Conservation (phyloP, 2,888 invertebrate genomes). For the Coenonympha glycerion region DNA sequence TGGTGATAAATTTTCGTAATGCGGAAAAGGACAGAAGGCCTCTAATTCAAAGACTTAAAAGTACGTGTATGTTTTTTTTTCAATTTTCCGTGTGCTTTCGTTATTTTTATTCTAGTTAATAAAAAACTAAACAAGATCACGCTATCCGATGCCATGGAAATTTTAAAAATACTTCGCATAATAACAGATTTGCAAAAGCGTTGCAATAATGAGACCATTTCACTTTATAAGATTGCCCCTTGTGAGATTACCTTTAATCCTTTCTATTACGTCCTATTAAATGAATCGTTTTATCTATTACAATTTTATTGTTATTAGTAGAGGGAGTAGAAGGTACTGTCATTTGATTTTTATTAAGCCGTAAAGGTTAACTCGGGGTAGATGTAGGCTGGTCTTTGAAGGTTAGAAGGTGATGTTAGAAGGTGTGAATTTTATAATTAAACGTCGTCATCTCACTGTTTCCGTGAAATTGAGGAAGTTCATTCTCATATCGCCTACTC, state of each 20-base stretch:
- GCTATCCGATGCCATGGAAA: no score
- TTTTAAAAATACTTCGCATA: background rate
- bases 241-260: constrained; percentile 12
- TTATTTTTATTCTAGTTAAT: no score
- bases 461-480: background rate
- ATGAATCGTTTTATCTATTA: constrained; percentile 7
- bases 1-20: no score
- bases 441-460: background rate
- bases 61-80: background rate
- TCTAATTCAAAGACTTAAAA: no score
- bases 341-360: background rate
- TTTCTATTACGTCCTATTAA: constrained; percentile 9
- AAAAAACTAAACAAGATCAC: no score
- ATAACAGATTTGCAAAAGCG: constrained; percentile 14
- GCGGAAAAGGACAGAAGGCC: no score
- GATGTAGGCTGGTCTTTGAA: background rate
- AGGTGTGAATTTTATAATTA: background rate
- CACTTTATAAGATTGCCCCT: constrained; percentile 16
- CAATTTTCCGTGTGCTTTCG: no score
- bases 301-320: background rate
- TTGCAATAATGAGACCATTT: constrained; percentile 31
- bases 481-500: background rate
- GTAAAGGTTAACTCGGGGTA: background rate
- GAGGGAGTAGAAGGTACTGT: background rate
- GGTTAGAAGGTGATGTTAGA: no score